These are phyloP conservation scores for Bombylius major DNA, from an alignment of 2,888 invertebrate species.

Conservation along the genomic window DNA sequence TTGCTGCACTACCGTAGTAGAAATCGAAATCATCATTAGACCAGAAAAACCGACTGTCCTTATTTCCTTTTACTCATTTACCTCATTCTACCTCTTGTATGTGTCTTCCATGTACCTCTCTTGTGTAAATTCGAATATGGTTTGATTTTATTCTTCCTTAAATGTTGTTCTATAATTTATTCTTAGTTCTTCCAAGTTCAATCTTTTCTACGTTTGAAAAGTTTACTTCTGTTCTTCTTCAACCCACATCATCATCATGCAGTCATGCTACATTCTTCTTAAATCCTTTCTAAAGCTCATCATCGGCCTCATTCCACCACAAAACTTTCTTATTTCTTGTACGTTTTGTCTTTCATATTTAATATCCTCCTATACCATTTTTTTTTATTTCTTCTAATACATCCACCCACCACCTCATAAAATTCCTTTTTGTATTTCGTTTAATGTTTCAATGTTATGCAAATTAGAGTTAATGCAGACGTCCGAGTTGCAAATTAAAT, in stretches of 20 bases:
- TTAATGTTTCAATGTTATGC: constrained; percentile 15
- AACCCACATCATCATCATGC: not conserved
- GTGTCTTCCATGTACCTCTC: not conserved
- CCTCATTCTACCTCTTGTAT: not conserved
- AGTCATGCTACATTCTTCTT: not conserved
- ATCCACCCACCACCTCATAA: not conserved
- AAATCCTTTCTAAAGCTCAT: not conserved
- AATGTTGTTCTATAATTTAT: not conserved
- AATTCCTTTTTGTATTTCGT: not conserved
- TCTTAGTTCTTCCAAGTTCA: not conserved
- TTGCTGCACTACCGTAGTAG: too few species aligned
- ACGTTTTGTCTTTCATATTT: too few species aligned
- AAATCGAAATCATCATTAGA: not conserved
- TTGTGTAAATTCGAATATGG: too few species aligned
- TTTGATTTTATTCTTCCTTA: too few species aligned
- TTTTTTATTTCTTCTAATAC: not conserved
- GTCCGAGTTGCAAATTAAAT: constrained; percentile 13
- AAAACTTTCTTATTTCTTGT: too few species aligned
- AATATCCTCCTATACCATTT: too few species aligned
- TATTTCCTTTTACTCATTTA: not conserved
- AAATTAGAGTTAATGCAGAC: constrained; percentile 15
- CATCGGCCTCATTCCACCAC: not conserved
- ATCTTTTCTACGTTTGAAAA: not conserved
- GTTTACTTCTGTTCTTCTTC: not conserved
- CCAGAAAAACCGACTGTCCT: constrained; percentile 1